Conservation (phyloP, 2,888 invertebrate genomes). For the Noctua comes region DNA sequence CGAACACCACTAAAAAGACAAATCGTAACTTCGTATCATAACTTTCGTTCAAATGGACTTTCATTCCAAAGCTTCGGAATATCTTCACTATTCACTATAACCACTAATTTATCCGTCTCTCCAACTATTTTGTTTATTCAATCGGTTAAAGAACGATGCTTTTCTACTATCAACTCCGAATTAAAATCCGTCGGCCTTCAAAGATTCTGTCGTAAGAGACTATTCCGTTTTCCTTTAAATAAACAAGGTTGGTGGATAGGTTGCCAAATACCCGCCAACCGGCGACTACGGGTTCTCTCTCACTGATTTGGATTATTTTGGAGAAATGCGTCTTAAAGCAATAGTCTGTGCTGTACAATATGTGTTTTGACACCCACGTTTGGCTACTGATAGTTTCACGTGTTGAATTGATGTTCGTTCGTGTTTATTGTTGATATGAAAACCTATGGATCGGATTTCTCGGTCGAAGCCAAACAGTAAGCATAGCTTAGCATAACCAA, state of each 20-base stretch:
- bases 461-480: neutral
- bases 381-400: conserved; percentile 51
- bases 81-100: conserved; percentile 24
- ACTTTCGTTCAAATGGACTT: conserved; percentile 52
- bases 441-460: conserved; percentile 30
- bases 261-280: conserved; percentile 66
- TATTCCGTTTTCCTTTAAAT: conserved; percentile 61
- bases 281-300: conserved; percentile 50
- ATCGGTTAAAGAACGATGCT: conserved; percentile 27
- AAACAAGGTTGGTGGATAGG: conserved; percentile 49
- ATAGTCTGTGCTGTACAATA: conserved; percentile 30
- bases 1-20: conserved; percentile 57
- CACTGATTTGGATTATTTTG: conserved; percentile 71
- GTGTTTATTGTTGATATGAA: conserved; percentile 17
- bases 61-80: conserved; percentile 54
- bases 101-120: neutral
- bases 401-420: conserved; percentile 6
- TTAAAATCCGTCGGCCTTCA: conserved; percentile 39
- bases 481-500: neutral
- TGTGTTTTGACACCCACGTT: conserved; percentile 57
- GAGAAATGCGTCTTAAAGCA: conserved; percentile 62
- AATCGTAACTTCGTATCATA: conserved; percentile 60
- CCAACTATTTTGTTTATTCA: conserved; percentile 8
- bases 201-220: conserved; percentile 32
- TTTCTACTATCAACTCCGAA: conserved; percentile 21